Conservation (phyloP, 2,797 vertebrate genomes). For the Nyctibius grandis region DNA sequence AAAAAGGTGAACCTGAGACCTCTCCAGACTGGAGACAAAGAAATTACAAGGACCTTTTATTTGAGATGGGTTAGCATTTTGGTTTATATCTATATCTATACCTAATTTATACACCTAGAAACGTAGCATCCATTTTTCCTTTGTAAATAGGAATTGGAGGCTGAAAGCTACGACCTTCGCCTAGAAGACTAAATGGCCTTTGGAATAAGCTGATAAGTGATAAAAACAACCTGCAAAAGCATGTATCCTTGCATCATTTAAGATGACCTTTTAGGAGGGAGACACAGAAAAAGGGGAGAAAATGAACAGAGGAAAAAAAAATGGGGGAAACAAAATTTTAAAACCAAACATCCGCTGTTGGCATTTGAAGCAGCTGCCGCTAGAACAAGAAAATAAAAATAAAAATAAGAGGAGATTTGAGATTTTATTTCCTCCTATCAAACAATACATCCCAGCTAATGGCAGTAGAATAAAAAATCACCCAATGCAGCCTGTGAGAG, state of each 20-base stretch:
- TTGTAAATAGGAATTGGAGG: slow-evolving; percentile 17
- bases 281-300: not conserved
- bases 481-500: not conserved
- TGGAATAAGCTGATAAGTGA: slow-evolving; percentile 41
- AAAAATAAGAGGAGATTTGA: slow-evolving; percentile 57
- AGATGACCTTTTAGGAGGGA: slow-evolving; percentile 61
- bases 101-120: slow-evolving; percentile 25
- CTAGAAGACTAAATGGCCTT: slow-evolving; percentile 32
- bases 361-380: slow-evolving; percentile 30
- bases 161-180: slow-evolving; percentile 56
- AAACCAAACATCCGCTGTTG: not conserved
- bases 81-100: slow-evolving; percentile 26
- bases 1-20: slow-evolving; percentile 42
- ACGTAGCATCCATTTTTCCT: slow-evolving; percentile 19
- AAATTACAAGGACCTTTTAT: slow-evolving; percentile 40
- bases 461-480: slow-evolving; percentile 72
- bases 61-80: slow-evolving; percentile 30
- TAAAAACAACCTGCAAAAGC: slow-evolving; percentile 51
- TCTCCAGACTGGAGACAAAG: slow-evolving; percentile 38
- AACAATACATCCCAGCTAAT: slow-evolving; percentile 73
- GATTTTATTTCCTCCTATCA: slow-evolving; percentile 69
- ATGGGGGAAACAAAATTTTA: slow-evolving; percentile 31
- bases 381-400: slow-evolving; percentile 57
- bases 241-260: slow-evolving; percentile 54
- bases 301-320: not conserved